Base-by-base conservation (phyloP, 64 coral and sea anemone genomes). In the Dendrophyllia cribrosa region DNA sequence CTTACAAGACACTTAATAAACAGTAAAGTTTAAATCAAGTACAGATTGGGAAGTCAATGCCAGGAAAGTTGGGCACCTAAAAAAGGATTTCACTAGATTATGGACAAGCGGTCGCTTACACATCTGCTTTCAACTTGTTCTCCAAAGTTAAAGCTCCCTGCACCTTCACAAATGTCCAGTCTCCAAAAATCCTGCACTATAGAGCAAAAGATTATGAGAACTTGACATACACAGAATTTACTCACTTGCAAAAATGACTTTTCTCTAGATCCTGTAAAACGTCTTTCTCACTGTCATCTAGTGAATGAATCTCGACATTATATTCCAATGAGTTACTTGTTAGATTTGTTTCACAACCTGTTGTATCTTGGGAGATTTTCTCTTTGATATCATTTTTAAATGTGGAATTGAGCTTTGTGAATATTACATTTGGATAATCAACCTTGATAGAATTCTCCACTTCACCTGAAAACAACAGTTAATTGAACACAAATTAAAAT, bases 371-470 rank as follows among this genome's bases (percentile, higher is more conserved):
- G 23, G n/a, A 24, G 53, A 22, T 77, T 7, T 21, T 1, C 6
- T 55, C 50, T 55, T 79, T 23, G 45, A 9, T 3, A 50, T 84
- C 60, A 7, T 84, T 45, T 50, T 84, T 43, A 50, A 66, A 84
- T 13, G 80, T 46, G 43, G 20, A 67, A 26, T 67, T 45, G 2
- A 84, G 61, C 62, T 84, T 84, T 50, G 80, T 50, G 23, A 79
- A 90, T 56, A 90, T 69, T 16, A 79, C 49, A 21, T 77, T 79
- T 66, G 61, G 22, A 56, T 90, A 79, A 69, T 53, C 43, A 53
- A 19, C 3, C 79, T 77, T 50, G 49, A 90, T 77, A 47, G 47
- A 55, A 34, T 16, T 70, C 47, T 90, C 25, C 5, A 79, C 24
- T 19, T 65, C 46, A 52, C 19, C 88, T 90, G 63, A 90, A 79